Evolutionary conservation across 37 sponge, comb jelly and placozoan genomes (phyloP).

Genomic region (Aphrocallistes beatrix): DNA sequence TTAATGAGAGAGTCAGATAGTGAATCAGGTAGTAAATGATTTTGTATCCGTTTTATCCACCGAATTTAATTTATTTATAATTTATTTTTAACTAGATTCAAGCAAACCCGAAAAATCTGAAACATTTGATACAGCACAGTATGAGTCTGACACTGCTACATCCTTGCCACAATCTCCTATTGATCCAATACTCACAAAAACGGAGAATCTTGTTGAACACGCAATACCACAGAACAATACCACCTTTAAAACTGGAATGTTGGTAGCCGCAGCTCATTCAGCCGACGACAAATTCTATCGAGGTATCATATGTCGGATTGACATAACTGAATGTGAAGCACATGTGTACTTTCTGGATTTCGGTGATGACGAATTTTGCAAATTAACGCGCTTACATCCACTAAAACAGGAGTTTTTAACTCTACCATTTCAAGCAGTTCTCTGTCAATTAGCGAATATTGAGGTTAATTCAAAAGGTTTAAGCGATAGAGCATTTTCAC

Average conservation of each 20-base stretch:
- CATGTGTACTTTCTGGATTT: background rate
- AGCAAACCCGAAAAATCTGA: too few relatives aligned
- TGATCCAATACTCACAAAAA: too few relatives aligned
- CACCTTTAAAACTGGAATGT: background rate
- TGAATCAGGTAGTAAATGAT: too few relatives aligned
- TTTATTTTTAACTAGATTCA: too few relatives aligned
- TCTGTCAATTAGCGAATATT: background rate
- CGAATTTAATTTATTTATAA: too few relatives aligned
- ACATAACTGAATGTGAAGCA: background rate
- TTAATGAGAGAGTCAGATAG: too few relatives aligned
- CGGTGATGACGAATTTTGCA: background rate
- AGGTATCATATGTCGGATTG: background rate
- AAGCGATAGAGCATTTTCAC: background rate
- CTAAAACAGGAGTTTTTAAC: background rate
- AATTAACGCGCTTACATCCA: background rate
- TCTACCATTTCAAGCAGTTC: background rate
- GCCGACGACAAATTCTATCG: background rate
- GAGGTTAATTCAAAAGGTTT: background rate
- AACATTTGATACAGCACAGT: too few relatives aligned
- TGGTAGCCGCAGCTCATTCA: background rate
- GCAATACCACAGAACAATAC: too few relatives aligned
- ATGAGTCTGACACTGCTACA: too few relatives aligned
- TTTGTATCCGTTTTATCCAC: too few relatives aligned
- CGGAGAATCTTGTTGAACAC: too few relatives aligned
- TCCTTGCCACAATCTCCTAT: too few relatives aligned